These are phyloP conservation scores for Istiophorus platypterus DNA, from an alignment of 2,113 vertebrate species.

Conservation along the genomic window DNA sequence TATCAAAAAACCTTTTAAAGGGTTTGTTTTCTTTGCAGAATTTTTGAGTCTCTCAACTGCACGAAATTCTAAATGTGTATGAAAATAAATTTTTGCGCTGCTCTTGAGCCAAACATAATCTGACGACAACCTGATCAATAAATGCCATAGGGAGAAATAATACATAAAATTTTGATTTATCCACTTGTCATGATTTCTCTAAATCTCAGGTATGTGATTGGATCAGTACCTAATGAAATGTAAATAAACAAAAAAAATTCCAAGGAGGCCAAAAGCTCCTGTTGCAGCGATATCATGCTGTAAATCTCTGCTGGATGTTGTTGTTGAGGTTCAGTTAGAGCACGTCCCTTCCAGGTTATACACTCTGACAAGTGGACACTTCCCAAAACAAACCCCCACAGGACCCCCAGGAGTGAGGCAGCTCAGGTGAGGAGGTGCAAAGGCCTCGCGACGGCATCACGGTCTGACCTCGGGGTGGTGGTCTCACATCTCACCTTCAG, in stretches of 20 bases:
- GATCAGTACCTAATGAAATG: not conserved
- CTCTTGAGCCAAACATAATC: not conserved
- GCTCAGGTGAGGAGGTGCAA: constrained; percentile 26
- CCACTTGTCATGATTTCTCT: not conserved
- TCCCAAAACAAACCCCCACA: constrained; percentile 32
- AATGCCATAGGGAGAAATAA: not conserved
- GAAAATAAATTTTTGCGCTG: not conserved
- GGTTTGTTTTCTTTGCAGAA: not conserved
- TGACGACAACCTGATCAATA: not conserved
- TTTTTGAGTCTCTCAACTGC: not conserved
- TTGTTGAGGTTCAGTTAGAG: constrained; percentile 27
- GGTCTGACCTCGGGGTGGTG: not conserved
- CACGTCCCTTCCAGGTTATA: constrained; percentile 36
- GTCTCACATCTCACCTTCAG: constrained; percentile 37
- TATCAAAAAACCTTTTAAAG: not conserved
- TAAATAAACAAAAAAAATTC: constrained; percentile 1
- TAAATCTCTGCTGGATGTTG: constrained; percentile 34
- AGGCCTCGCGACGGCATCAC: not conserved
- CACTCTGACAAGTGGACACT: constrained; percentile 30
- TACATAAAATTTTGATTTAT: not conserved
- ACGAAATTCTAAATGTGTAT: not conserved
- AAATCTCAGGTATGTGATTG: not conserved
- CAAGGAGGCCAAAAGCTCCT: not conserved
- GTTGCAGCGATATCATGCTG: constrained; percentile 9
- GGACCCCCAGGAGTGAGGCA: constrained; percentile 49